phyloP scores from a whole-genome alignment of 2,113 vertebrate species.

The Riparia riparia region DNA sequence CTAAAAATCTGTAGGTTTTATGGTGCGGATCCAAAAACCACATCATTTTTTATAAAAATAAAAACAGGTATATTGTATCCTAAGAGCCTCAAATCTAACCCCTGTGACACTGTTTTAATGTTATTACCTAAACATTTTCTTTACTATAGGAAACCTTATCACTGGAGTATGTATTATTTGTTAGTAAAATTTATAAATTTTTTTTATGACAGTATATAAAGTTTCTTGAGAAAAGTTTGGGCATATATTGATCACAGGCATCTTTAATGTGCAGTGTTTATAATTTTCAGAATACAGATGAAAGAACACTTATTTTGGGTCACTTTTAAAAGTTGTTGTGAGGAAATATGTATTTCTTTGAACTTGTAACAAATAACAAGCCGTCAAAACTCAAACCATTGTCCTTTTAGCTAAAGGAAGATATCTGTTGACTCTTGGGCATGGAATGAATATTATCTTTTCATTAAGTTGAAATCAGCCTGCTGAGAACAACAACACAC shows the following conservation, averaged over 20 bases:
- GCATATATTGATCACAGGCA: neutral
- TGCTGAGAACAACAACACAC: conserved; percentile 14
- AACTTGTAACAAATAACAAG: conserved; percentile 33
- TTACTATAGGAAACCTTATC: neutral
- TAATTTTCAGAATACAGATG: neutral
- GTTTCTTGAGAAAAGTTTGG: neutral
- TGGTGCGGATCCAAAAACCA: neutral
- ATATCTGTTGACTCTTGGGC: conserved; percentile 7
- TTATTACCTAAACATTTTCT: neutral
- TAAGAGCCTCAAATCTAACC: neutral
- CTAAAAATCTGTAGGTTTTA: neutral
- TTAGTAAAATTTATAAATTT: neutral
- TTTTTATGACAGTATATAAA: neutral
- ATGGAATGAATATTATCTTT: conserved; percentile 37
- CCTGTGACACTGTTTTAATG: neutral
- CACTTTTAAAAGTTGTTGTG: neutral
- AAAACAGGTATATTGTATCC: neutral
- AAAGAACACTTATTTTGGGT: conserved; percentile 55
- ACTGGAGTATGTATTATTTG: neutral
- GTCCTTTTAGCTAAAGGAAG: conserved; percentile 40
- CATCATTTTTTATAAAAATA: neutral
- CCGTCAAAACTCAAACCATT: conserved; percentile 31
- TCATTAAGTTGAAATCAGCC: conserved; percentile 11
- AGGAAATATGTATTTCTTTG: conserved; percentile 59
- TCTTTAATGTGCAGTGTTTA: neutral